A percentile compares a stretch with the other conserved stretches of the same genome.
These are phyloP conservation scores for Ephialtes manifestator DNA, from an alignment of 2,888 invertebrate species.

Conservation along the genomic window DNA sequence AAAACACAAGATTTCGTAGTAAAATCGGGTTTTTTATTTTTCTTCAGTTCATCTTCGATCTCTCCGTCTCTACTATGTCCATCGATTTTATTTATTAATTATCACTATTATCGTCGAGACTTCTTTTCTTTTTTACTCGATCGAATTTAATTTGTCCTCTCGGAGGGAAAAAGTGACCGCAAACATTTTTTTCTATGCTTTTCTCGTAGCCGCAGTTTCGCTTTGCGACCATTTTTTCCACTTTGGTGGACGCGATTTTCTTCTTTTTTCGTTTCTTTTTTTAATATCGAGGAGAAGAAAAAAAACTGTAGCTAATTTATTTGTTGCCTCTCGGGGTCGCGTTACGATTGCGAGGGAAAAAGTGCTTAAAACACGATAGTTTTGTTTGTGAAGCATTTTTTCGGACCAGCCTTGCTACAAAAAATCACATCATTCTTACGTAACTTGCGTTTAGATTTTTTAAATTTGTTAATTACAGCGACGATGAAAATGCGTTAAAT, in stretches of 20 bases:
- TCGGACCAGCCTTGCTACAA: background rate
- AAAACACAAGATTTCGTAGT: slow-evolving; percentile 77
- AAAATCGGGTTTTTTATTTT: slow-evolving; percentile 67
- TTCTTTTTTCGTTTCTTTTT: background rate
- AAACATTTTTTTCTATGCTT: slow-evolving; percentile 41
- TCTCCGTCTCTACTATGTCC: slow-evolving; percentile 10
- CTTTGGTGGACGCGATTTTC: background rate
- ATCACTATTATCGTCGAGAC: background rate
- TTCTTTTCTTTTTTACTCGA: background rate
- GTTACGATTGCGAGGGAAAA: background rate
- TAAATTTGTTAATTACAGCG: slow-evolving; percentile 34
- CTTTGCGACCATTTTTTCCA: slow-evolving; percentile 26
- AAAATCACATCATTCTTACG: slow-evolving; percentile 11
- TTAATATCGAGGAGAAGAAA: background rate
- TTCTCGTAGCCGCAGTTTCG: slow-evolving; percentile 44
- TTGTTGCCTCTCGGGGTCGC: background rate
- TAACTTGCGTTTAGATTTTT: slow-evolving; percentile 43
- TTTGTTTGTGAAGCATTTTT: slow-evolving; percentile 20
- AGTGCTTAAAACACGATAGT: slow-evolving; percentile 4
- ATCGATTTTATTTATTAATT: slow-evolving; percentile 6
- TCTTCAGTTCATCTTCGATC: slow-evolving; percentile 23
- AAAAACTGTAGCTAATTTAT: background rate
- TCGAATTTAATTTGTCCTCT: background rate
- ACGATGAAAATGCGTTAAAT: slow-evolving; percentile 16
- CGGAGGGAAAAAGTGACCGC: slow-evolving; percentile 12